These are phyloP conservation scores for Saguinus midas DNA, from an alignment of 2,113 vertebrate genomes.

Conservation along the genomic window DNA sequence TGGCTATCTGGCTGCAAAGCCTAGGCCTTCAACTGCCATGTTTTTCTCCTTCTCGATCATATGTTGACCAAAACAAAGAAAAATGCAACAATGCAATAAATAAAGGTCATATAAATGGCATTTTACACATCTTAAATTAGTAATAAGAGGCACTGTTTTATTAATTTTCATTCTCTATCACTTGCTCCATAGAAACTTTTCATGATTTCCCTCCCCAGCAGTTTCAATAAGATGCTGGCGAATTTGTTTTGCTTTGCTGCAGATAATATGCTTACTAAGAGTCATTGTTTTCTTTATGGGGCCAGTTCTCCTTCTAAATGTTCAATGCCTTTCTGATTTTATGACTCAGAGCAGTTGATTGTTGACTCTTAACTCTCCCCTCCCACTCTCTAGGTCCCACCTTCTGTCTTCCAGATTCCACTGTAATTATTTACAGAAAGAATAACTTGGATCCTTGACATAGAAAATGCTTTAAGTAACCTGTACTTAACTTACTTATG, in stretches of 20 bases:
- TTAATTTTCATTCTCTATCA: constrained; percentile 48
- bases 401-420: constrained; percentile 37
- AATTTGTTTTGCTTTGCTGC: constrained; percentile 79
- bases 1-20: background rate
- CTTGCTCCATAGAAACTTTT: constrained; percentile 59
- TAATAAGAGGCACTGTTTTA: constrained; percentile 34
- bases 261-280: constrained; percentile 79
- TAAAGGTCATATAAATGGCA: constrained; percentile 53
- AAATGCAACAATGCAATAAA: constrained; percentile 20
- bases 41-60: background rate
- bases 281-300: constrained; percentile 78
- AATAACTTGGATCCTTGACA: constrained; percentile 15
- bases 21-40: background rate
- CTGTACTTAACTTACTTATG: constrained; percentile 4
- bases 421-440: constrained; percentile 49
- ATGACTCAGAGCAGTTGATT: constrained; percentile 68
- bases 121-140: constrained; percentile 46
- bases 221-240: constrained; percentile 69
- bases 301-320: constrained; percentile 75
- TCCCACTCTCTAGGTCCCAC: constrained; percentile 55
- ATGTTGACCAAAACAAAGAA: background rate
- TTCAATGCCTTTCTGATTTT: constrained; percentile 80
- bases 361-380: constrained; percentile 70
- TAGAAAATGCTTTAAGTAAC: constrained; percentile 37
- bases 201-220: constrained; percentile 66